Evolutionary conservation across 2,888 invertebrate genomes (phyloP), one percentile per base, ranked within the genome.

Genomic region (Tetragnatha montana): DNA sequence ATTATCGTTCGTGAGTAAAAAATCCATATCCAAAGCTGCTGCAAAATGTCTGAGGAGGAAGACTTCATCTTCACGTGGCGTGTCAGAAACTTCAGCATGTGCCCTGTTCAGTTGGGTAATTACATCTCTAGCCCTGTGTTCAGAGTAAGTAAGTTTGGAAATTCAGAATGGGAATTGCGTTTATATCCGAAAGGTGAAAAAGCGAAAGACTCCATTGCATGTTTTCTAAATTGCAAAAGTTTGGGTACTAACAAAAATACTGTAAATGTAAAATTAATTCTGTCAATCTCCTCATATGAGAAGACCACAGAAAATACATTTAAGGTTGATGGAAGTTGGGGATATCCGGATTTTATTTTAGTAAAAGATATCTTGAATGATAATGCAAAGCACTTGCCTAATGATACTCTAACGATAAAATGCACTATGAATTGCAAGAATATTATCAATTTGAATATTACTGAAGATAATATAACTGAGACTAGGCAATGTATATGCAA

Each of bases 391-490:
- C 50, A 50, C 21, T 50, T 76, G 17, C 76, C 76, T 6, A 50
- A 17, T n/a, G 76, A 76, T n/a, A 76, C 76, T 17, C 19, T 76
- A 7, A 76, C 76, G 7, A 19, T 76, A 50, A n/a, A 50, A 19
- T 76, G 49, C 50, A 21, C 49, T 0, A 49, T 76, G 50, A 35
- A 35, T 1, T 76, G 50, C 50, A 49, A 76, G 19, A 12, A 8
- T 14, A 10, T 47, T 14, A 17, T 17, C 19, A n/a, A 14, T n/a
- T 10, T 8, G 12, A 14, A n/a, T 12, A 10, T 7, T 47, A 3
- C 19, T n/a, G n/a, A 50, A 3, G 10, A 8, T 4, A 10, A 60
- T 17, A 60, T 7, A 17, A 4, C 17, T 17, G 60, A 12, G 14
- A 60, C 12, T 17, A 8, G 4, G 12, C 10, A 60, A 12, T 10